Conservation (phyloP, 2,888 invertebrate genomes). For the Buathra laborator region DNA sequence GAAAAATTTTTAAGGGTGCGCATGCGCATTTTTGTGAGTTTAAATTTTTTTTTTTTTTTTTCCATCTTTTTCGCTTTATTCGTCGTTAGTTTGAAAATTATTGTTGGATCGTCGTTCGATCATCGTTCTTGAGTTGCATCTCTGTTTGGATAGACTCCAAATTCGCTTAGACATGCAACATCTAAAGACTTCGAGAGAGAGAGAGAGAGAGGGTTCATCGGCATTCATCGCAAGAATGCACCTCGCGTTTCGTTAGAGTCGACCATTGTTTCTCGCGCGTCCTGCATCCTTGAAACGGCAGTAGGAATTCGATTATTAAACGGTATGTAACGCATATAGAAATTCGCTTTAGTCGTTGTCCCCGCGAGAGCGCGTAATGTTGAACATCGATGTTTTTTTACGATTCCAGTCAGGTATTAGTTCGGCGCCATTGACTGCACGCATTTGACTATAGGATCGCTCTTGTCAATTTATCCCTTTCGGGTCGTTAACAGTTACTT, state of each 20-base stretch:
- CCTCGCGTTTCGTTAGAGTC: background rate
- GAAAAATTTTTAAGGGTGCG: background rate
- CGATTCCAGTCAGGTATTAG: slow-evolving; percentile 15
- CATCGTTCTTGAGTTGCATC: slow-evolving; percentile 28
- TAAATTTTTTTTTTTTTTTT: slow-evolving; percentile 1
- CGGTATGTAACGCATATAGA: background rate
- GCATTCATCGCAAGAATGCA: slow-evolving; percentile 63
- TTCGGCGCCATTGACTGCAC: slow-evolving; percentile 21
- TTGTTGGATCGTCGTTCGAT: slow-evolving; percentile 9
- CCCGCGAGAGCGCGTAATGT: background rate
- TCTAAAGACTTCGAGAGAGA: background rate
- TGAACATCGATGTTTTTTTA: slow-evolving; percentile 4
- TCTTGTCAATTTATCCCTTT: background rate
- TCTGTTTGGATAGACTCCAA: slow-evolving; percentile 66
- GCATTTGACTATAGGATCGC: background rate
- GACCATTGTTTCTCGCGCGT: slow-evolving; percentile 62
- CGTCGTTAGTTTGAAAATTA: background rate
- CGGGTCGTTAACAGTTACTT: no score
- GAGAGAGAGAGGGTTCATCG: slow-evolving; percentile 64
- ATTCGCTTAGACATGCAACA: slow-evolving; percentile 41
- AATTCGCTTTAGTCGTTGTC: slow-evolving; percentile 10
- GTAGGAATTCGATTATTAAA: slow-evolving; percentile 67
- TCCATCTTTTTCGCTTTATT: background rate
- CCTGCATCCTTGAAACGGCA: slow-evolving; percentile 74
- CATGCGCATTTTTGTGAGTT: background rate